phyloP scores from a whole-genome alignment of 2,113 vertebrate genomes.

The Hyaena hyaena region DNA sequence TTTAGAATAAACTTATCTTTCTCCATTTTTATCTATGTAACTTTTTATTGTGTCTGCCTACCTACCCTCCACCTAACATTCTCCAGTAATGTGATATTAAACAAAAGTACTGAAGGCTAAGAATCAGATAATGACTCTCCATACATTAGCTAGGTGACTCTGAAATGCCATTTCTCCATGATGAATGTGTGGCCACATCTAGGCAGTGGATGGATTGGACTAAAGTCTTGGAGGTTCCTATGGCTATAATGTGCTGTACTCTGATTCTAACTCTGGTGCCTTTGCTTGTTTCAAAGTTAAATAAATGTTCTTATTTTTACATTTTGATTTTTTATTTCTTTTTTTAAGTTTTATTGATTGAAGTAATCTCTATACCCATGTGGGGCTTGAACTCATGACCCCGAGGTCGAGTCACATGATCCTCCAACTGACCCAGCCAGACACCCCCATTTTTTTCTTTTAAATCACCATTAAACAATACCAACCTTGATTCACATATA shows the following conservation, averaged over 20 bases:
- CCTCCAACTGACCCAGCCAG: too few species aligned
- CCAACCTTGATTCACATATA: background rate
- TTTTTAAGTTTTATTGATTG: background rate
- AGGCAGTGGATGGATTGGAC: too few species aligned
- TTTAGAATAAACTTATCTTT: background rate
- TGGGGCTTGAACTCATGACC: too few species aligned
- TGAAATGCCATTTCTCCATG: background rate
- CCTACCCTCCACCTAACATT: background rate
- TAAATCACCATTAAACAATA: slow-evolving; percentile 22
- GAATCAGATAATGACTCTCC: background rate
- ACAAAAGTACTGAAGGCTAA: background rate
- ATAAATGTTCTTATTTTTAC: background rate
- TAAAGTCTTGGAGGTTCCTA: background rate
- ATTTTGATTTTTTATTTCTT: slow-evolving; percentile 36
- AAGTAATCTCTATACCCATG: too few species aligned
- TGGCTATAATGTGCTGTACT: background rate
- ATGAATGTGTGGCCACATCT: background rate
- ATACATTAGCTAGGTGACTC: background rate
- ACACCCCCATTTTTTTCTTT: background rate
- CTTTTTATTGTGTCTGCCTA: background rate
- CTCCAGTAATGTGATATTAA: background rate
- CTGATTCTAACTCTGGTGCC: background rate
- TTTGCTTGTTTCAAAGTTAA: background rate
- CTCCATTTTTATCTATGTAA: slow-evolving; percentile 5
- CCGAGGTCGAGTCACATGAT: too few species aligned